phyloP scores from a whole-genome alignment of 2,797 vertebrate genomes.

The Acanthurus leucopareius region DNA sequence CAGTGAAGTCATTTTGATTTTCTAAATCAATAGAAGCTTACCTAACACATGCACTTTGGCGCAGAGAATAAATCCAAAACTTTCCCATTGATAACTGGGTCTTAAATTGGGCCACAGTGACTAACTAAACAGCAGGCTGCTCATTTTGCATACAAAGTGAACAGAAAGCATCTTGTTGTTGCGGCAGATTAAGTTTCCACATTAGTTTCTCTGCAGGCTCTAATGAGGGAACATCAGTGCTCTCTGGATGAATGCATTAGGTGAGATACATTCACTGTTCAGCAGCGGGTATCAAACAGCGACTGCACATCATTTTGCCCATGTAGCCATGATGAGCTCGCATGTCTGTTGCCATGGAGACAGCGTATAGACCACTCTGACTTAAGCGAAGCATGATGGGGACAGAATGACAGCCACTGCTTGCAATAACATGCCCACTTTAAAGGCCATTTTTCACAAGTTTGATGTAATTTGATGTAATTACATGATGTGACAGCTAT shows the following conservation, averaged over 20 bases:
- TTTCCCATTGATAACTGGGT: not conserved
- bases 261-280: conserved; percentile 9
- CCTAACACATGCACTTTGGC: accelerated
- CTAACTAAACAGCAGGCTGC: not conserved
- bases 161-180: not conserved
- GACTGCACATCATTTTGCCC: conserved; percentile 5
- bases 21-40: conserved; percentile 14
- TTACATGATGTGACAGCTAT: not conserved
- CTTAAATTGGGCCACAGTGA: not conserved
- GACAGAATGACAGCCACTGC: not conserved
- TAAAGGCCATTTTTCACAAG: too few relatives aligned
- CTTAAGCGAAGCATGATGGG: conserved; percentile 4
- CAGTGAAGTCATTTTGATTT: not conserved
- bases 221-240: not conserved
- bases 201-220: conserved; percentile 1
- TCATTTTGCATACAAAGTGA: conserved; percentile 1
- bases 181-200: not conserved
- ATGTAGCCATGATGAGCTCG: not conserved
- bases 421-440: not conserved
- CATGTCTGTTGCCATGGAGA: conserved; percentile 65
- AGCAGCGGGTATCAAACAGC: not conserved
- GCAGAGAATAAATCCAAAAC: not conserved
- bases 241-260: conserved; percentile 5
- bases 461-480: too few relatives aligned
- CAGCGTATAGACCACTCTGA: conserved; percentile 19